Base-by-base conservation (phyloP, 2,797 vertebrate species). In the Schizothorax lantsangensis region DNA sequence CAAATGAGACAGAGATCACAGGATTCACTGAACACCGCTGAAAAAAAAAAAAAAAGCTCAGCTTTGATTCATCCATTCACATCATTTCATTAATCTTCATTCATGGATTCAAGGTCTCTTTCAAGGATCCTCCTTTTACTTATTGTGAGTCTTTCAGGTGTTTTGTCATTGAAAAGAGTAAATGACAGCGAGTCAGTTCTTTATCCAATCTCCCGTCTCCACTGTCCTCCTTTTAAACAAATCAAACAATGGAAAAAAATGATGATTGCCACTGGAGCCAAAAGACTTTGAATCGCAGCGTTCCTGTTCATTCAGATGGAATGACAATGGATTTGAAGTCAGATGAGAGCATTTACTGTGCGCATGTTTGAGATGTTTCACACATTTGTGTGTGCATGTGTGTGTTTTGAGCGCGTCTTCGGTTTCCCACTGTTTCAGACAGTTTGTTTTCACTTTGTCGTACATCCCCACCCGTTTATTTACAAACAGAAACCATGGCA, bases 401-500 rank as follows among this genome's bases (percentile, higher is more conserved):
- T 79, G 81, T 38, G 59, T 68, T 75, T 66, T 62, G 26, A 78
- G n/a, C 12, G 0, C 69, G 73, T 87, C 40, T 54, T 87, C 47
- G 62, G 43, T 86, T 87, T 88, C 86, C 83, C 80, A 79, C 86
- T 85, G 88, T 84, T 88, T 86, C 80, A 49, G 85, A 75, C 82
- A 88, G 88, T 87, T 88, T 89, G 86, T 88, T 90, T 88, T 89
- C 84, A 85, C 88, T 90, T 81, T 90, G 89, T 90, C 89, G 85
- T 87, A 85, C 87, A 88, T 88, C 38, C 79, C 79, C 74, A 89
- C 83, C 64, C 52, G 83, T 92, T 87, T 90, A 90, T 91, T 92
- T 90, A 91, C 90, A 91, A 90, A 91, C 91, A 91, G 79, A 92
- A 94, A 89, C 91, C 91, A 92, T 93, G 92, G 90, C 92, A 92